These are phyloP conservation scores for Micromys minutus DNA, from an alignment of 2,113 vertebrate genomes.

Conservation along the genomic window DNA sequence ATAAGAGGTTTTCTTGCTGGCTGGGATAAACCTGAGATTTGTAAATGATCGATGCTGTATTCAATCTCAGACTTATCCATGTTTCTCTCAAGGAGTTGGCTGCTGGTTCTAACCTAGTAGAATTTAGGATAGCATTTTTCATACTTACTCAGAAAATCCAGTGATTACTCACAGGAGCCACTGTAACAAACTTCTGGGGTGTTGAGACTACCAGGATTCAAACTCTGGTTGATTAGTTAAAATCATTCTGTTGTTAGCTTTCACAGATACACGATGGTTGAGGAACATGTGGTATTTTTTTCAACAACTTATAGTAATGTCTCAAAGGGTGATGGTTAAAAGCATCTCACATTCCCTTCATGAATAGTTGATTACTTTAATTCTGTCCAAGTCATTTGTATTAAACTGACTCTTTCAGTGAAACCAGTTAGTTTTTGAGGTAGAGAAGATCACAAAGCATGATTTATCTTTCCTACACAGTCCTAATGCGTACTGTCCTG, in stretches of 20 bases:
- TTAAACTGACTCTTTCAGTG: background rate
- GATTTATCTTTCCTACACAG: background rate
- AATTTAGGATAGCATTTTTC: background rate
- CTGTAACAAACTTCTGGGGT: background rate
- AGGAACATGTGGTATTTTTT: background rate
- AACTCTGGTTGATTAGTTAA: background rate
- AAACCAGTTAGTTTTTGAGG: background rate
- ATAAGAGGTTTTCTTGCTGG: background rate
- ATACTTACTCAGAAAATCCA: background rate
- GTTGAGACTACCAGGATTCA: background rate
- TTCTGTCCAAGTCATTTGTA: background rate
- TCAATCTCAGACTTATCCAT: background rate
- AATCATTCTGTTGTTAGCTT: background rate
- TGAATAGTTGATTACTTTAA: background rate
- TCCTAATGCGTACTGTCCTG: background rate
- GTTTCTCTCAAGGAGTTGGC: background rate
- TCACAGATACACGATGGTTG: background rate
- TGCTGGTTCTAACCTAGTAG: background rate
- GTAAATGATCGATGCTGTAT: background rate
- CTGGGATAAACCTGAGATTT: background rate
- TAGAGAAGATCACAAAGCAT: background rate
- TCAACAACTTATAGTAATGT: background rate
- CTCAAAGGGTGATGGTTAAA: background rate
- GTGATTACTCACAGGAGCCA: background rate
- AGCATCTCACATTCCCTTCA: background rate